Evolutionary conservation across 2,113 vertebrate genomes (phyloP), one percentile per base, ranked within the genome.

Genomic region (Cnemophilus loriae): DNA sequence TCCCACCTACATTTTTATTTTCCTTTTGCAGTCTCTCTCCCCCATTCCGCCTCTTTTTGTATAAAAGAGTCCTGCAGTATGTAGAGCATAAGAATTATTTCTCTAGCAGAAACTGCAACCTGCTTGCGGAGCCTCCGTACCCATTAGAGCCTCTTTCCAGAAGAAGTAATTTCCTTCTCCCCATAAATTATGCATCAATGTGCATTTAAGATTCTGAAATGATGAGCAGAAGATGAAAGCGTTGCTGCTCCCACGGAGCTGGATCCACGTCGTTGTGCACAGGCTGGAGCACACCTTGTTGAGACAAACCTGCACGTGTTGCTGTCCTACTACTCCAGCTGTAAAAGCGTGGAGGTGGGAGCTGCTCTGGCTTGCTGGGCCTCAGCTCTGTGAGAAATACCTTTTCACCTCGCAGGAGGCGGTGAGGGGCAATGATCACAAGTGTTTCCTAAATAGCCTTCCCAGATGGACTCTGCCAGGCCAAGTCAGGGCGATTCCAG

Each of bases 171-270:
- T 96, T 97, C 90, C 96, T 96, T 81, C 68, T 95, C 32, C 42
- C 52, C 91, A 96, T 97, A 97, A 97, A 96, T 97, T 96, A 97
- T 97, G 96, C 93, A 97, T 96, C 90, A 52, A 16, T 56, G 85
- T 95, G 5, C 95, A 84, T 94, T 96, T 83, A 79, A 24, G 94
- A 95, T 97, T 93, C 93, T 56, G 88, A 81, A 71, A 23, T 70
- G 96, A 95, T 41, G 92, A 95, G 18, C 89, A 78, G 55, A 18
- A 93, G 92, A 97, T 94, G 94, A 97, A 97, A 96, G 96, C 15
- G 0, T n/a, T 73, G 65, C 79, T 71, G 69, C 88, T 95, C 39
- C 85, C 41, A 0, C 11, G 68, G 86, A 96, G 91, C 81, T 64
- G 91, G 39, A 90, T 61, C 77, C 77, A 23, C 61, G 3, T 33